Evolutionary conservation across 2,113 vertebrate species (phyloP).

Genomic region (Cichladusa arquata): DNA sequence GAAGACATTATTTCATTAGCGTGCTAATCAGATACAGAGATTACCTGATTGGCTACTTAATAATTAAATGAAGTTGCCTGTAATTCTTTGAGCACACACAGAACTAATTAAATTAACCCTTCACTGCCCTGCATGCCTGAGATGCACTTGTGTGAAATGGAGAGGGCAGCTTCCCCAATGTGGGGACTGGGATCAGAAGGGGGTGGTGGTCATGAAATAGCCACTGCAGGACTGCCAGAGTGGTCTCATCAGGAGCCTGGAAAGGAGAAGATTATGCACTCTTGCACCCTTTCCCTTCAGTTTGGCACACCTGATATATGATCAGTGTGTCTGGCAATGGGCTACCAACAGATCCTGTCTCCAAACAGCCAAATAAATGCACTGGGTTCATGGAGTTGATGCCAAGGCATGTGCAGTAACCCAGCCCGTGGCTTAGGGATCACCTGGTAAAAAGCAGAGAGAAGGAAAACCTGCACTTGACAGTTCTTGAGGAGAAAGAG

Average conservation of each 20-base stretch:
- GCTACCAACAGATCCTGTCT: neutral
- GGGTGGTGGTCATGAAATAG: neutral
- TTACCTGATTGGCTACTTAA: slow-evolving; percentile 76
- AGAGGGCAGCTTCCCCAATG: neutral
- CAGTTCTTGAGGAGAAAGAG: neutral
- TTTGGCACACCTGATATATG: neutral
- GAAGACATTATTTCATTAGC: slow-evolving; percentile 76
- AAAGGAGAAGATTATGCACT: neutral
- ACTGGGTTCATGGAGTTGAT: neutral
- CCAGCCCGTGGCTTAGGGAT: neutral
- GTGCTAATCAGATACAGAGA: slow-evolving; percentile 71
- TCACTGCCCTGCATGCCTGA: slow-evolving; percentile 39
- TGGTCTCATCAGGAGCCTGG: neutral
- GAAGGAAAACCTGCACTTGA: neutral
- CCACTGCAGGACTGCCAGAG: neutral
- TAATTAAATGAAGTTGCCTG: slow-evolving; percentile 77
- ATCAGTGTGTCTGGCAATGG: neutral
- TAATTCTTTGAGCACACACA: slow-evolving; percentile 74
- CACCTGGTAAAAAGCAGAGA: neutral
- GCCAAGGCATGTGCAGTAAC: neutral
- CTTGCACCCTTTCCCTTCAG: neutral
- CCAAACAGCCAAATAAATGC: neutral
- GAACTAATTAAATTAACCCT: slow-evolving; percentile 76
- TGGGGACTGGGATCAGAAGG: neutral
- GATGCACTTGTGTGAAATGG: slow-evolving; percentile 37